A percentile compares a stretch with the other conserved stretches of the same genome.
These are phyloP conservation scores for Pogona vitticeps DNA, from an alignment of 2,113 vertebrate species.

Conservation along the genomic window DNA sequence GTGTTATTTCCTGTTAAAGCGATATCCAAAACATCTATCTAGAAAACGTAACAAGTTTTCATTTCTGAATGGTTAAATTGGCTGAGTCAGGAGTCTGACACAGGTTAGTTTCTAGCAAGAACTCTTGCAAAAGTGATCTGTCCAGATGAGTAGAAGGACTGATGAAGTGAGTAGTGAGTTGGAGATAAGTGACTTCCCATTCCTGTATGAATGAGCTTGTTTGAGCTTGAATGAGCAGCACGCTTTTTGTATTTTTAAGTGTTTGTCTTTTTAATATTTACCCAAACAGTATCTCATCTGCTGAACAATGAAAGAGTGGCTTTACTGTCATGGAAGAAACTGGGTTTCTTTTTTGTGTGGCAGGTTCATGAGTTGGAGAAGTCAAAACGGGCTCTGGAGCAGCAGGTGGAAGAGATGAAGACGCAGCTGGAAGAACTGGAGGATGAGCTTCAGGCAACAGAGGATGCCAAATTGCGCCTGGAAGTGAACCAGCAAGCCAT, in stretches of 20 bases:
- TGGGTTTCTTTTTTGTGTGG: neutral
- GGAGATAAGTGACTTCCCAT: neutral
- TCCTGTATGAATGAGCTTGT: neutral
- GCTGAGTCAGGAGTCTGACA: neutral
- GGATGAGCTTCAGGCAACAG: constrained; percentile 95
- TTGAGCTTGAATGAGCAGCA: too few species aligned
- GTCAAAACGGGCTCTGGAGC: constrained; percentile 90
- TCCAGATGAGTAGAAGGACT: neutral
- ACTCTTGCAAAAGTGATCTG: neutral
- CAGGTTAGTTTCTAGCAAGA: neutral
- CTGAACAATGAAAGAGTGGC: constrained; percentile 20
- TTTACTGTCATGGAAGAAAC: neutral
- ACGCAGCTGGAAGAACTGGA: constrained; percentile 97
- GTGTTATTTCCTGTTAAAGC: neutral
- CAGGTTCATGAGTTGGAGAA: constrained; percentile 98
- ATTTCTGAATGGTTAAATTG: neutral
- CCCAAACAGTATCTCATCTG: neutral
- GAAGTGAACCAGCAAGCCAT: constrained; percentile 98
- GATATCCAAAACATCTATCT: neutral
- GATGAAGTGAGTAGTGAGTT: neutral
- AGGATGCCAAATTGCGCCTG: constrained; percentile 94
- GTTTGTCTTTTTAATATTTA: neutral
- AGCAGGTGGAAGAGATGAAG: constrained; percentile 97
- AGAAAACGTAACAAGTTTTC: neutral
- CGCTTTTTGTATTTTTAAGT: neutral